Base-by-base conservation (phyloP, 2,113 vertebrate species). In the Prolemur simus region DNA sequence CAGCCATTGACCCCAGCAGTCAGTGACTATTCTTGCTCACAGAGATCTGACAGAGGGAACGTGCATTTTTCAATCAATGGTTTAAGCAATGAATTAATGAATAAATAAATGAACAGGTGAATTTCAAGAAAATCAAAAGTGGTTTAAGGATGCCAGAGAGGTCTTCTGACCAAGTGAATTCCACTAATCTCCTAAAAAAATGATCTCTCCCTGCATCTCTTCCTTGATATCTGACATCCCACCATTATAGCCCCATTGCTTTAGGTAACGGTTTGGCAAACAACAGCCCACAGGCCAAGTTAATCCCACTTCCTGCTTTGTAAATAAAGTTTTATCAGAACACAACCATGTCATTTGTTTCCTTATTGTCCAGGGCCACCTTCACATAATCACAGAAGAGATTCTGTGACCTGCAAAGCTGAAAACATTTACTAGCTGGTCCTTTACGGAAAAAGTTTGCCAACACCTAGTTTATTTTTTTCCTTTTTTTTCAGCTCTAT, bases 321-420 rank as follows among this genome's bases (percentile, higher is more conserved):
- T 60, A 60, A 91, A 88, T 77, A 94, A 83, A 88, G 77, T 83
- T 91, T 54, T 47, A 71, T 69, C 82, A 25, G 52, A 52, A 84
- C 58, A 76, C 73, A 58, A 6, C 6, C 20, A 39, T 1, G 45
- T 8, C 34, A 42, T 37, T 80, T 73, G 6, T 20, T 86, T 47
- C 32, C 54, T 80, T 91, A 47, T 27, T 45, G 60, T 63, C 56
- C 88, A 7, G 17, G 47, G 34, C 11, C n/a, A n/a, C 13, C 25
- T 89, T 93, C 42, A 58, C n/a, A 6, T 54, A 74, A 78, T 1
- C 49, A 37, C 37, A 63, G n/a, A 76, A 56, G 52, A 78, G 34
- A 32, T 4, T 6, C 37, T 18, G 25, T 7, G 8, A 54, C 32
- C 42, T 60, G 6, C 11, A 49, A 63, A 34, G 54, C 6, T 47